Conservation (phyloP, 2,888 invertebrate species). For the Diachrysia chrysitis region DNA sequence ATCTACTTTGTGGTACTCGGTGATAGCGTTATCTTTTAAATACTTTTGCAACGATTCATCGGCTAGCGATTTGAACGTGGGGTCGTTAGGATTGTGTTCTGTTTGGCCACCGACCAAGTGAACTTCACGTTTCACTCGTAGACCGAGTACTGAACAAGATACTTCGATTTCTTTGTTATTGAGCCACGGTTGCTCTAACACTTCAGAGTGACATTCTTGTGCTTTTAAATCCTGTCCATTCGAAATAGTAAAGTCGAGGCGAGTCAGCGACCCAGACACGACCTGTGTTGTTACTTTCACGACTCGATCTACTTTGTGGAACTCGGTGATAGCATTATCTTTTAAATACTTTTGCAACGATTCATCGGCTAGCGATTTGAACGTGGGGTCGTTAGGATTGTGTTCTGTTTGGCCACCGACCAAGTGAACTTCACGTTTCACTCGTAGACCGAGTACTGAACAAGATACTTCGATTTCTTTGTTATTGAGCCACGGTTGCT, state of each 20-base stretch:
- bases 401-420: neutral
- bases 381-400: constrained; percentile 29
- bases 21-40: constrained; percentile 26
- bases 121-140: constrained; percentile 22
- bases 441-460: neutral
- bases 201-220: constrained; percentile 11
- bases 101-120: constrained; percentile 48
- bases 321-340: constrained; percentile 15
- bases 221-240: neutral
- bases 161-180: constrained; percentile 56
- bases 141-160: constrained; percentile 38
- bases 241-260: constrained; percentile 39
- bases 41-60: constrained; percentile 58
- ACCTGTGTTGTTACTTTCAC: constrained; percentile 57
- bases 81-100: constrained; percentile 48
- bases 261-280: constrained; percentile 55
- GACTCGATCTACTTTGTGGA: constrained; percentile 40
- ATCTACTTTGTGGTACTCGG: constrained; percentile 37
- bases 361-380: constrained; percentile 54
- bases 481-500: constrained; percentile 57
- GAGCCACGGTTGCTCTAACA: constrained; percentile 15
- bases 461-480: constrained; percentile 45
- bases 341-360: constrained; percentile 53
- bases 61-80: constrained; percentile 54
- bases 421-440: neutral